These are phyloP conservation scores for Malurus splendens DNA, from an alignment of 2,797 vertebrate genomes.

Conservation along the genomic window DNA sequence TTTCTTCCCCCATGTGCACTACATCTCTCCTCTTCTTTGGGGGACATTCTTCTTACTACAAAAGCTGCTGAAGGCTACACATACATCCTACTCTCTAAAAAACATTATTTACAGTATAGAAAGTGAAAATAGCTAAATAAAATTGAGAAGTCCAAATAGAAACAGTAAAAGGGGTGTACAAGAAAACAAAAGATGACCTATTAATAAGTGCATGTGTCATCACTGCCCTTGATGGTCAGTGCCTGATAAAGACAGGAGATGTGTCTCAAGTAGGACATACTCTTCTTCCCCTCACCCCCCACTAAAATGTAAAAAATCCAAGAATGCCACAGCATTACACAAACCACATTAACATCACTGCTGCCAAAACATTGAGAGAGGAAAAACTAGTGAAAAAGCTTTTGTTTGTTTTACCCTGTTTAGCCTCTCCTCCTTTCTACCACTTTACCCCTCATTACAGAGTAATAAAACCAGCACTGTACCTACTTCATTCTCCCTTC, in stretches of 20 bases:
- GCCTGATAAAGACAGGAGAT: not conserved
- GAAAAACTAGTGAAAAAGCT: not conserved
- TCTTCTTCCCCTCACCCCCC: fast-evolving
- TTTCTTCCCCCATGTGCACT: not conserved
- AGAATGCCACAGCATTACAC: not conserved
- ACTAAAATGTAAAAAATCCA: not conserved
- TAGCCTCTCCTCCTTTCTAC: not conserved
- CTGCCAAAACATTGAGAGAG: not conserved
- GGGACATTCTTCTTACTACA: not conserved
- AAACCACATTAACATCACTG: not conserved
- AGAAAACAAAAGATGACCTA: not conserved
- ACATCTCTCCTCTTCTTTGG: not conserved
- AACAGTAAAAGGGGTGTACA: not conserved
- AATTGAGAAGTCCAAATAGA: not conserved
- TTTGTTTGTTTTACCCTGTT: not conserved
- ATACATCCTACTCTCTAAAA: not conserved
- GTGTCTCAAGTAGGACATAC: not conserved
- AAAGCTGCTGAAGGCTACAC: not conserved
- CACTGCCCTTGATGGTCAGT: not conserved
- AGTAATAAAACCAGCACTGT: not conserved
- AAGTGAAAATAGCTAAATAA: not conserved
- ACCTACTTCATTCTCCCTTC: not conserved
- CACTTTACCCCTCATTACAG: not conserved
- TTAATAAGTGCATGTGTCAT: not conserved
- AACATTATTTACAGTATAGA: not conserved